These are phyloP conservation scores for Morpho helenor DNA, from an alignment of 2,888 invertebrate species.

Conservation along the genomic window DNA sequence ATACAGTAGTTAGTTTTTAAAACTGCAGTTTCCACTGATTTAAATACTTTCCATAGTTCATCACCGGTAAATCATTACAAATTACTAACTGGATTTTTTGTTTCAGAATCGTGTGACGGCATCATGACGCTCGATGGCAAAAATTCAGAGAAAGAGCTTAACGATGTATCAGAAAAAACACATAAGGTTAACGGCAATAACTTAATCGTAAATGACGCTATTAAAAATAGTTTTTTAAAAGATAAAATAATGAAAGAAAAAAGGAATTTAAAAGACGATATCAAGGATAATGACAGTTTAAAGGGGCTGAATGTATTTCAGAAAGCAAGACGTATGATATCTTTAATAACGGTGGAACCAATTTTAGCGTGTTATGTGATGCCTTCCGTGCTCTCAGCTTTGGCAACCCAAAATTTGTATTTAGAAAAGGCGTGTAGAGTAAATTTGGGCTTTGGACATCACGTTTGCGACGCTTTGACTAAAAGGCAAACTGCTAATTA, in stretches of 20 bases:
- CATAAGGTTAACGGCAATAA: slow-evolving; percentile 46
- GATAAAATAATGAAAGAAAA: slow-evolving; percentile 44
- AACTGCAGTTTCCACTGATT: no score
- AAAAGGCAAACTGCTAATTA: slow-evolving; percentile 83
- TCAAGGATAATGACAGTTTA: slow-evolving; percentile 53
- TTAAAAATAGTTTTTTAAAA: slow-evolving; percentile 55
- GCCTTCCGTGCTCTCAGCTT: slow-evolving; percentile 82
- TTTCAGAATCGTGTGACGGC: slow-evolving; percentile 21
- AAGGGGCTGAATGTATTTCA: slow-evolving; percentile 74
- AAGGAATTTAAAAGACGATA: slow-evolving; percentile 34
- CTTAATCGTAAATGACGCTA: slow-evolving; percentile 56
- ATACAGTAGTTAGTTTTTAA: no score
- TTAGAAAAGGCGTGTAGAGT: slow-evolving; percentile 93
- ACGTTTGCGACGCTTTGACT: slow-evolving; percentile 88
- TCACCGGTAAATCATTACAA: no score
- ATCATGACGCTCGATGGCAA: slow-evolving; percentile 30
- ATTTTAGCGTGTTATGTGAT: slow-evolving; percentile 86
- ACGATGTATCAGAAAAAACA: slow-evolving; percentile 45
- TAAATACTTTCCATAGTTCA: no score
- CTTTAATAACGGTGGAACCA: slow-evolving; percentile 87
- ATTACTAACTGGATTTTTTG: slow-evolving; percentile 14
- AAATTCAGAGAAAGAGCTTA: slow-evolving; percentile 39
- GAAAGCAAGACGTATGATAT: slow-evolving; percentile 77
- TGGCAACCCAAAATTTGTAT: slow-evolving; percentile 91
- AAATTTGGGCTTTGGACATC: slow-evolving; percentile 85